A percentile compares a stretch with the other conserved stretches of the same genome.
phyloP scores from a whole-genome alignment of 2,888 invertebrate genomes.

The Amphipyra tragopoginis region DNA sequence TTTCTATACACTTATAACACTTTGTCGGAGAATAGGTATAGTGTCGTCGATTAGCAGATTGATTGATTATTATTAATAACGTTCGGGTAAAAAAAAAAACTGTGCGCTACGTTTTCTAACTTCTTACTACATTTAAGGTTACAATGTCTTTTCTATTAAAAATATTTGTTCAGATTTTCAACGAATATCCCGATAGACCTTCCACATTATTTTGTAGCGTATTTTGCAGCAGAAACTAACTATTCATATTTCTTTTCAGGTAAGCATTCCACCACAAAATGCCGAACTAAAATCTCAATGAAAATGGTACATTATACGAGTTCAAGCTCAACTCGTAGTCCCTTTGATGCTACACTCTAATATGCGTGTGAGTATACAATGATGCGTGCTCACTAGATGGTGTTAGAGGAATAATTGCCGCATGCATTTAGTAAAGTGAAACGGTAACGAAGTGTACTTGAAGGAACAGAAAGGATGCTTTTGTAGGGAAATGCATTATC shows the following conservation, averaged over 20 bases:
- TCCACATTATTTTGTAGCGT: too few relatives aligned
- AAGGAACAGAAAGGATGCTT: constrained; percentile 2
- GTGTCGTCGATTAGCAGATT: too few relatives aligned
- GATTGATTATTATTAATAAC: too few relatives aligned
- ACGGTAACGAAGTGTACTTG: constrained; percentile 21
- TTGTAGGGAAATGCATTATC: constrained; percentile 5
- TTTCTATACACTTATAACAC: too few relatives aligned
- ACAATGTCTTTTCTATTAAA: too few relatives aligned
- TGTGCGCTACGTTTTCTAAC: too few relatives aligned
- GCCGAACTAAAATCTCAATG: constrained; percentile 17
- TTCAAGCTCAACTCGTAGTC: constrained; percentile 42
- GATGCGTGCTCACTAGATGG: constrained; percentile 46
- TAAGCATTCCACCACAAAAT: constrained; percentile 30
- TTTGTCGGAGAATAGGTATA: too few relatives aligned
- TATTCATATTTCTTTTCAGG: constrained; percentile 39
- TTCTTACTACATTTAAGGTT: too few relatives aligned
- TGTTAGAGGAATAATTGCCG: constrained; percentile 32
- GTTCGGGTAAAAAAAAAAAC: too few relatives aligned
- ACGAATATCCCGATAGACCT: too few relatives aligned
- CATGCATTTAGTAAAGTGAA: constrained; percentile 31
- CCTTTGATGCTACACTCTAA: constrained; percentile 53
- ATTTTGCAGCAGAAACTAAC: constrained; percentile 10
- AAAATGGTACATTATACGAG: constrained; percentile 35
- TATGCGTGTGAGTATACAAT: constrained; percentile 47
- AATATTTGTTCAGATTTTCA: too few relatives aligned